Evolutionary conservation across 2,888 invertebrate species (phyloP).

Genomic region (Myopa tessellatipennis): DNA sequence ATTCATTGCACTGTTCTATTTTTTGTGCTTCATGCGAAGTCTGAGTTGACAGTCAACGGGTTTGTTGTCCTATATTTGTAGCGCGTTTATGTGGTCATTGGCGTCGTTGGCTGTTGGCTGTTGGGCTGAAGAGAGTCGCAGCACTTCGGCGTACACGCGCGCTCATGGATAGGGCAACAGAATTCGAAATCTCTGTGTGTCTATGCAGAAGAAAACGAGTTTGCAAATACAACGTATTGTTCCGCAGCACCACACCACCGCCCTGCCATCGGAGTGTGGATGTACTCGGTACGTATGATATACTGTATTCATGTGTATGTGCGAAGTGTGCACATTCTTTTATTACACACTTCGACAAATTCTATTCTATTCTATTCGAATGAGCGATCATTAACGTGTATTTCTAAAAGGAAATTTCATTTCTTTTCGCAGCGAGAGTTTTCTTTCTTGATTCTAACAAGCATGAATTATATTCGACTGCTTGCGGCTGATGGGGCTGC

Average conservation of each 20-base stretch:
- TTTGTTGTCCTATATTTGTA: conserved; percentile 38
- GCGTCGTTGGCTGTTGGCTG: conserved; percentile 22
- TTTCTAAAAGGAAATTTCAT: too few relatives aligned
- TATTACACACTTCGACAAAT: conserved; percentile 1
- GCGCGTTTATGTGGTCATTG: conserved; percentile 39
- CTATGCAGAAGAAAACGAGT: conserved; percentile 19
- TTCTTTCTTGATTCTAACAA: too few relatives aligned
- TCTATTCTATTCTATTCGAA: neutral
- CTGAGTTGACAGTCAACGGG: conserved; percentile 38
- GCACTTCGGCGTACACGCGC: conserved; percentile 4
- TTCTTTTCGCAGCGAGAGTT: too few relatives aligned
- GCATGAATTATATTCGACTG: too few relatives aligned
- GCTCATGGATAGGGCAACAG: conserved; percentile 25
- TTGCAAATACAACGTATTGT: neutral
- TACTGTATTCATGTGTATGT: neutral
- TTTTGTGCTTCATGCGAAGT: conserved; percentile 37
- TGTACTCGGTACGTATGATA: neutral
- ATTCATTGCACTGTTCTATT: conserved; percentile 39
- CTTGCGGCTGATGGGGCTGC: too few relatives aligned
- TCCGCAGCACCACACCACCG: neutral
- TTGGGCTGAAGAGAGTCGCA: conserved; percentile 5
- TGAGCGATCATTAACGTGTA: too few relatives aligned
- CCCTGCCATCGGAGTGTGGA: neutral
- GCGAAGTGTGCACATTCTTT: neutral
- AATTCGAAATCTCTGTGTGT: conserved; percentile 5